Conservation (phyloP, 2,113 vertebrate genomes). For the Cyphomyrus discorhynchus region DNA sequence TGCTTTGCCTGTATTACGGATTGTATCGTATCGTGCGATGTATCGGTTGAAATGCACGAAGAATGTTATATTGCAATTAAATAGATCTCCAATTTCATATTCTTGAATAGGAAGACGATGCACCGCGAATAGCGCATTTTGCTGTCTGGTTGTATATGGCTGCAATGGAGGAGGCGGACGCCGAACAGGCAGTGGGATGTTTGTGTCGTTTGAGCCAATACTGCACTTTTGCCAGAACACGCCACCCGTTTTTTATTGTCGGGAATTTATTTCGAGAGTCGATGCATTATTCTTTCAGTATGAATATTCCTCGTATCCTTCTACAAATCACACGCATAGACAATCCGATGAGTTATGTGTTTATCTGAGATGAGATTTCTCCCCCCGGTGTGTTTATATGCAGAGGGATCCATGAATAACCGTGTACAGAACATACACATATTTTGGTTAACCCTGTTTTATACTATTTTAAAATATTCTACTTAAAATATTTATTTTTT, state of each 20-base stretch:
- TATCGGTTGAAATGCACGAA: conserved; percentile 14
- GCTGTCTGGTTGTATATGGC: not conserved
- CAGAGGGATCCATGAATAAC: not conserved
- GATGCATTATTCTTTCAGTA: not conserved
- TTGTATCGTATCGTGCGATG: conserved; percentile 11
- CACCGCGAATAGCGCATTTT: not conserved
- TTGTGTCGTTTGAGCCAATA: not conserved
- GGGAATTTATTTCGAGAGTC: not conserved
- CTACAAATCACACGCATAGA: not conserved
- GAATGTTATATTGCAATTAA: not conserved
- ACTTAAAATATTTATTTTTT: conserved; percentile 20
- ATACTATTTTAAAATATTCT: not conserved
- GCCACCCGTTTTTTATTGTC: not conserved
- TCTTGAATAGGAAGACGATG: not conserved
- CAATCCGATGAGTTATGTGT: not conserved
- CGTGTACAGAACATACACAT: not conserved
- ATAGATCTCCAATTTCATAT: not conserved
- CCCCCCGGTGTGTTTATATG: not conserved
- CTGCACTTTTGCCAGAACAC: not conserved
- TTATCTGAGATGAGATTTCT: not conserved
- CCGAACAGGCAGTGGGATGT: not conserved
- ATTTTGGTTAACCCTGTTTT: not conserved
- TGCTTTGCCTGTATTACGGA: conserved; percentile 12
- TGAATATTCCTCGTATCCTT: not conserved
- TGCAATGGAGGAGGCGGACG: not conserved